Evolutionary conservation across 2,113 vertebrate species (phyloP), one percentile per base, ranked within the genome.

Genomic region (Melanerpes aurifrons): DNA sequence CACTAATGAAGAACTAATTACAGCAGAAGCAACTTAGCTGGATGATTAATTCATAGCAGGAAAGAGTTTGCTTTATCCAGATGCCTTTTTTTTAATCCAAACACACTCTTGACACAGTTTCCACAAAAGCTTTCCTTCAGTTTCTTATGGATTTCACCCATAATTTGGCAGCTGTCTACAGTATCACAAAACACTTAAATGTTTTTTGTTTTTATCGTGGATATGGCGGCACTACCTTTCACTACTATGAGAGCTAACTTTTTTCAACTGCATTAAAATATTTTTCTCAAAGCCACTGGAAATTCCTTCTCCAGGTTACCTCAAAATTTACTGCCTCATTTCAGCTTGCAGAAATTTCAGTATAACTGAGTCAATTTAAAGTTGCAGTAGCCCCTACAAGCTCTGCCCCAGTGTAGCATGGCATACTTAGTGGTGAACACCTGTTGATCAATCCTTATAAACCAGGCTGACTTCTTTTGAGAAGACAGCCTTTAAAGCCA

Each of bases 1-100:
- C 50, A 59, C 45, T 87, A 91, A 89, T 76, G 63, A 43, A 70
- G 62, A 96, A 84, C 61, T 95, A 92, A 91, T 90, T 92, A 71
- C 66, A 86, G 70, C 67, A 92, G 72, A 86, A 89, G 48, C 56
- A 91, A 71, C 32, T 35, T 70, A 69, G 20, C 28, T 35, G 18
- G 35, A 29, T 80, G 74, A 86, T 78, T 83, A 91, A 84, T 84
- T 73, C 81, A 82, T 45, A 82, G 75, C 53, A 64, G 57, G 64
- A 87, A 78, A 47, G 25, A 66, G 4, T 69, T 80, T 84, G 26
- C 70, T 82, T 84, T 82, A 57, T 70, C 20, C 35, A 71, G 53
- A 15, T 80, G 40, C 6, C 58, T 32, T 50, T 93, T 93, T 91
- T 72, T 86, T 61, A 77, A 93, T 59, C 73, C 63, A 66, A 72